phyloP scores from a whole-genome alignment of 2,888 invertebrate genomes.

The Limnephilus rhombicus region DNA sequence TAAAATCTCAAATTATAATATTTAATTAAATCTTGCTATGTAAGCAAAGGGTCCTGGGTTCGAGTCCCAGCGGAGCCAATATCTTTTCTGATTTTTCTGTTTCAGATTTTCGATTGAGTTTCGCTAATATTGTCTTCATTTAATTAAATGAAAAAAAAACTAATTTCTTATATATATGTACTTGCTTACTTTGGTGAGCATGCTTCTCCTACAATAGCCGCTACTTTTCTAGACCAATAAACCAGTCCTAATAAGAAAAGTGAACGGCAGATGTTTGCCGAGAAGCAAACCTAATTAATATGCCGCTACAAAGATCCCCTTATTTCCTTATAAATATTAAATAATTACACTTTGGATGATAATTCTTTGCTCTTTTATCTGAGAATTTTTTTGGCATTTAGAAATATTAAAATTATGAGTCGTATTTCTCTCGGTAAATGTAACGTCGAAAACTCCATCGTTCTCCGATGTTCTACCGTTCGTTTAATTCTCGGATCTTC shows the following conservation, averaged over 20 bases:
- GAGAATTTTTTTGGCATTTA: conserved; percentile 21
- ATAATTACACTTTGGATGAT: conserved; percentile 31
- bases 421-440: background rate
- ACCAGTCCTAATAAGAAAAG: conserved; percentile 59
- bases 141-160: too few relatives aligned
- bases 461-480: conserved; percentile 17
- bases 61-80: too few relatives aligned
- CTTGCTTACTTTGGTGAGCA: conserved; percentile 30
- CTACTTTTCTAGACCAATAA: conserved; percentile 53
- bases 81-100: too few relatives aligned
- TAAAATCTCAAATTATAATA: too few relatives aligned
- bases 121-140: too few relatives aligned
- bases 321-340: conserved; percentile 41
- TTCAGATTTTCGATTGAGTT: too few relatives aligned
- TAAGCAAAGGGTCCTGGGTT: too few relatives aligned
- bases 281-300: conserved; percentile 59
- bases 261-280: conserved; percentile 47
- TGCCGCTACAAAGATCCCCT: conserved; percentile 22
- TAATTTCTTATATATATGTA: conserved; percentile 56
- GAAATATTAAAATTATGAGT: conserved; percentile 39
- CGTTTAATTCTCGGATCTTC: conserved; percentile 34
- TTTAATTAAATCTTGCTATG: too few relatives aligned
- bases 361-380: conserved; percentile 9
- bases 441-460: conserved; percentile 31
- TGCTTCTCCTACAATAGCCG: background rate